Conservation (phyloP, 2,797 vertebrate genomes). For the Lacerta agilis region DNA sequence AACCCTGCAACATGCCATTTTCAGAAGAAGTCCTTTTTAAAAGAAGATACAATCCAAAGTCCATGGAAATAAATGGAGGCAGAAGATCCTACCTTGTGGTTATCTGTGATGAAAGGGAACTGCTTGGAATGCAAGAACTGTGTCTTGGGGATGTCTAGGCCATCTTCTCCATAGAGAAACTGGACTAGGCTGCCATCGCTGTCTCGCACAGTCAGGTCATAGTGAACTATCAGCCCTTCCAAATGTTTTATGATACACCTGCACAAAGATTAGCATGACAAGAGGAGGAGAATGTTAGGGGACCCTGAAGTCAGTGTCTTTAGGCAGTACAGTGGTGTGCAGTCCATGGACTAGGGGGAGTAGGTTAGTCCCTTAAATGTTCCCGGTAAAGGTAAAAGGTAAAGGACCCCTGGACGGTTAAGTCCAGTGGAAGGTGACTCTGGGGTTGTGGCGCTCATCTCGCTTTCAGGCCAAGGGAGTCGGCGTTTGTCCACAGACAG, state of each 20-base stretch:
- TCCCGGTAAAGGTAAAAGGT: too few relatives aligned
- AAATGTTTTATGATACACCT: conserved; percentile 97
- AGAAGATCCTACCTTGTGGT: conserved; percentile 85
- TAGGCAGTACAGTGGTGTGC: not conserved
- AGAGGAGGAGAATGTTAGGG: not conserved
- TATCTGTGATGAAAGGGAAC: conserved; percentile 93
- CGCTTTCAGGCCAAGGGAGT: too few relatives aligned
- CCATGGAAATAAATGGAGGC: too few relatives aligned
- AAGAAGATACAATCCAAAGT: too few relatives aligned
- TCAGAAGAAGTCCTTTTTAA: too few relatives aligned
- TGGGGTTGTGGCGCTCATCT: too few relatives aligned
- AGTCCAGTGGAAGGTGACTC: too few relatives aligned
- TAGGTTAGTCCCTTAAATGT: too few relatives aligned
- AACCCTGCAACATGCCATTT: not conserved
- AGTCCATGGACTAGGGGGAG: too few relatives aligned
- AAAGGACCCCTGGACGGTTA: too few relatives aligned
- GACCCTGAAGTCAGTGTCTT: conserved; percentile 6
- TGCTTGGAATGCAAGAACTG: conserved; percentile 90
- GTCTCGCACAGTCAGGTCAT: conserved; percentile 94
- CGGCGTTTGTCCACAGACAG: too few relatives aligned
- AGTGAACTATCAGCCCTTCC: conserved; percentile 95
- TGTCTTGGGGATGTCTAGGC: conserved; percentile 94
- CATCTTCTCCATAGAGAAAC: conserved; percentile 97
- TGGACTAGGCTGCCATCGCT: conserved; percentile 96
- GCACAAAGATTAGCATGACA: not conserved